phyloP scores from a whole-genome alignment of 2,797 vertebrate genomes.

The Enteromius thamalakanensis region DNA sequence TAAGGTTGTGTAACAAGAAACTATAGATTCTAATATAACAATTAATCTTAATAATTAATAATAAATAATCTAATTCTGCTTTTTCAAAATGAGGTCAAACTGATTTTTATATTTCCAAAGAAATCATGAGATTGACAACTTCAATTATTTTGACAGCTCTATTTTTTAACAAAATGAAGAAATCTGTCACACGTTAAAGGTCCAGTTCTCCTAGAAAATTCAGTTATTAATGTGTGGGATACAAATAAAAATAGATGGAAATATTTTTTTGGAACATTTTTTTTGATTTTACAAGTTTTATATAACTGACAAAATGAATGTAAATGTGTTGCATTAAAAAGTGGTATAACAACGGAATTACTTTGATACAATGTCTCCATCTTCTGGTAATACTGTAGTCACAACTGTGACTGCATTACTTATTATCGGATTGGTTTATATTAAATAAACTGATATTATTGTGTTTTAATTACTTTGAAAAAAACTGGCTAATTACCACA shows the following conservation, averaged over 20 bases:
- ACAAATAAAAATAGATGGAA: not conserved
- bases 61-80: not conserved
- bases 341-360: not conserved
- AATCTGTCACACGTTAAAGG: not conserved
- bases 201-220: not conserved
- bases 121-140: not conserved
- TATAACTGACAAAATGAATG: not conserved
- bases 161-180: not conserved
- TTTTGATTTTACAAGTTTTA: not conserved
- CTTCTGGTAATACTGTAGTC: slow-evolving; percentile 24
- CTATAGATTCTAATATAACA: not conserved
- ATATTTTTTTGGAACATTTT: not conserved
- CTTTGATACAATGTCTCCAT: slow-evolving; percentile 38
- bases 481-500: not conserved
- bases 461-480: slow-evolving; percentile 10
- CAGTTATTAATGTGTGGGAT: not conserved
- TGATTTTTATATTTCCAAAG: not conserved
- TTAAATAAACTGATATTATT: not conserved
- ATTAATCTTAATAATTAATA: too few species aligned
- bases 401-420: not conserved
- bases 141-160: not conserved
- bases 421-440: not conserved
- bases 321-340: not conserved
- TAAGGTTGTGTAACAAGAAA: not conserved
- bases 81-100: not conserved